phyloP scores from a whole-genome alignment of 1,140 invertebrate species.

The Drosophila lacteicornis region DNA sequence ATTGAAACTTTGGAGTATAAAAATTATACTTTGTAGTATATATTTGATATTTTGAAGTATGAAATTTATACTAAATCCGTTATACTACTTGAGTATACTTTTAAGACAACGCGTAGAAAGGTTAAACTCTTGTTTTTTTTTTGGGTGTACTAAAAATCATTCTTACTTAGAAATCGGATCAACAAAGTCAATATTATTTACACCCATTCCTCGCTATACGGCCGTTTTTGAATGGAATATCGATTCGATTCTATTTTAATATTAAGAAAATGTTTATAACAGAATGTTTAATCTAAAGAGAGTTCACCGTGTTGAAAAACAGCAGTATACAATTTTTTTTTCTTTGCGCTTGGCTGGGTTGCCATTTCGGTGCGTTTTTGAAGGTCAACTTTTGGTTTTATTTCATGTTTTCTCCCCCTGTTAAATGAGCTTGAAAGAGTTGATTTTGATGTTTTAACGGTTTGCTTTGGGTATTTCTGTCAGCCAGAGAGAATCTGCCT shows the following conservation, averaged over 20 bases:
- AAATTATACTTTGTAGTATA: too few species aligned
- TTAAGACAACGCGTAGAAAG: too few species aligned
- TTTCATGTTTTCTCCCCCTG: slow-evolving; percentile 39
- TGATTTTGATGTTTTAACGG: slow-evolving; percentile 60
- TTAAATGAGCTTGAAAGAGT: slow-evolving; percentile 77
- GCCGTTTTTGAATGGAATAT: too few species aligned
- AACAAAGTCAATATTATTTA: not conserved
- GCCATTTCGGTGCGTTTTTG: slow-evolving; percentile 75
- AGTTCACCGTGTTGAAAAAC: slow-evolving; percentile 4
- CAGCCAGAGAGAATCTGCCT: slow-evolving; percentile 21
- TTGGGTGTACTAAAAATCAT: too few species aligned
- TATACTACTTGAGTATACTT: too few species aligned
- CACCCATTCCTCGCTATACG: too few species aligned
- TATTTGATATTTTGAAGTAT: too few species aligned
- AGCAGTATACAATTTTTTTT: slow-evolving; percentile 3
- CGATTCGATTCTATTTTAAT: not conserved
- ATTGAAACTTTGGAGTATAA: too few species aligned
- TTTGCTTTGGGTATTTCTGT: slow-evolving; percentile 19
- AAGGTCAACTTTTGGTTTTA: slow-evolving; percentile 75
- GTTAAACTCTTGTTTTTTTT: too few species aligned
- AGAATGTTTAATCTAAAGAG: too few species aligned
- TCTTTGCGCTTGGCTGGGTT: slow-evolving; percentile 75
- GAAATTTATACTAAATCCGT: too few species aligned
- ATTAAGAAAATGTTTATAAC: not conserved
- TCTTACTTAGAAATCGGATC: not conserved